Evolutionary conservation across 2,888 invertebrate species (phyloP), one percentile per base, ranked within the genome.

Genomic region (Pediacus dermestoides): DNA sequence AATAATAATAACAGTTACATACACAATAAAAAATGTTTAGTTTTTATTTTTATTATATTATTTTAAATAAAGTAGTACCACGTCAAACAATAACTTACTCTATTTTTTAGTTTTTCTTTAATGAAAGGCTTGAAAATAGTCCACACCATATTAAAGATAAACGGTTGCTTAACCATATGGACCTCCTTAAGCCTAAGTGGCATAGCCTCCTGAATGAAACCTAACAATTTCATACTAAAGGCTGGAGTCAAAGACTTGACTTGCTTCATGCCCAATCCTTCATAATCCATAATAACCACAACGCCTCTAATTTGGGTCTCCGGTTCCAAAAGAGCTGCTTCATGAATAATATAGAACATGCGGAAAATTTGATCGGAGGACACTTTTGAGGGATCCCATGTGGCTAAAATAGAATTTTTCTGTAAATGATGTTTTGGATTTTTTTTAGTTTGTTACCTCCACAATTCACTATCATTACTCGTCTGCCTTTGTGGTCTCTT

Each of bases 191-290:
- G 72, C 36, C 89, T 76, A 33, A 88, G 67, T 2, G 89, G 88
- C 87, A 89, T 86, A 0, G 89, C 88, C 39, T 89, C 87, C 69
- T 90, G 89, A 52, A 90, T 88, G 69, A 89, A 90, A 6, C 78
- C 78, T 43, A 89, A 74, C 33, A 89, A 75, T 31, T 82, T 78
- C 72, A 81, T 80, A 32, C 86, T 85, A 70, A 88, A 89, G 4
- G 80, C 68, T 1, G 87, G 87, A 1, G 81, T 76, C 32, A 89
- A 66, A 18, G 52, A 18, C 34, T 34, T 45, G 1, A 81, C 80
- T 76, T 88, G 88, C 61, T 80, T 77, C 81, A 85, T 82, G 4
- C 81, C 77, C 60, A 90, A 73, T 4, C 82, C 80, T 50, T 87
- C 76, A 64, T 86, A 89, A 67, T 90, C 88, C 85, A 89, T 87